These are phyloP conservation scores for Enoplosus armatus DNA, from an alignment of 2,797 vertebrate species.

Conservation along the genomic window DNA sequence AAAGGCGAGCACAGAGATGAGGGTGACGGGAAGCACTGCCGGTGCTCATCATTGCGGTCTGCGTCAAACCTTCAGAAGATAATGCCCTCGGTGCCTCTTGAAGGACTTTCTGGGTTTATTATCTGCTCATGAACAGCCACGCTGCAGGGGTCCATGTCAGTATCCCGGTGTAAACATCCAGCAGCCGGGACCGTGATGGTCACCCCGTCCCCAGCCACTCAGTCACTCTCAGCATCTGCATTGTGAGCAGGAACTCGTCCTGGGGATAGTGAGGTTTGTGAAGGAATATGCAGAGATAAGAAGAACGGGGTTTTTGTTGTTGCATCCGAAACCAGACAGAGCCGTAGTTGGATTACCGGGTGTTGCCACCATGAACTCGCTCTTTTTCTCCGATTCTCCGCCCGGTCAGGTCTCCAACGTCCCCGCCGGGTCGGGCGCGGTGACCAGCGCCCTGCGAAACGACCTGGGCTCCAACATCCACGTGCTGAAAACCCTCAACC, in stretches of 20 bases:
- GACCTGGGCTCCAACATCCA: constrained; percentile 98
- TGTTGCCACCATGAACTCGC: constrained; percentile 84
- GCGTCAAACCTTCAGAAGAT: constrained; percentile 79
- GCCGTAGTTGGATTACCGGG: constrained; percentile 41
- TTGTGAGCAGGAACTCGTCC: constrained; percentile 61
- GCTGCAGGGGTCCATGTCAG: constrained; percentile 47
- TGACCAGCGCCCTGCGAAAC: constrained; percentile 92
- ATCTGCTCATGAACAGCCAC: constrained; percentile 28
- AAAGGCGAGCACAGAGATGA: constrained; percentile 52
- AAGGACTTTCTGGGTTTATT: constrained; percentile 55
- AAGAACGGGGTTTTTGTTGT: constrained; percentile 26
- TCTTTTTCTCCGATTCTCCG: constrained; percentile 87
- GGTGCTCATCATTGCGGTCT: constrained; percentile 64
- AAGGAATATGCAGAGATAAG: constrained; percentile 65
- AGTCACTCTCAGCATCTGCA: constrained; percentile 65
- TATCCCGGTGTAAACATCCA: constrained; percentile 53
- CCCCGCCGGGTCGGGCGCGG: constrained; percentile 79
- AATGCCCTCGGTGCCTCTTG: constrained; percentile 58
- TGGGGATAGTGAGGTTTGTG: constrained; percentile 33
- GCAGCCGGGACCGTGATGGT: constrained; percentile 67
- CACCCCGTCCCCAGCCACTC: constrained; percentile 46
- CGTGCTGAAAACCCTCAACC: constrained; percentile 95
- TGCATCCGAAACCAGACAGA: constrained; percentile 42
- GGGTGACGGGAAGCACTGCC: constrained; percentile 49
- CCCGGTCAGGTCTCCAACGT: constrained; percentile 68